Base-by-base conservation (phyloP, 2,888 invertebrate genomes). In the Zaprionus obscuricornis region DNA sequence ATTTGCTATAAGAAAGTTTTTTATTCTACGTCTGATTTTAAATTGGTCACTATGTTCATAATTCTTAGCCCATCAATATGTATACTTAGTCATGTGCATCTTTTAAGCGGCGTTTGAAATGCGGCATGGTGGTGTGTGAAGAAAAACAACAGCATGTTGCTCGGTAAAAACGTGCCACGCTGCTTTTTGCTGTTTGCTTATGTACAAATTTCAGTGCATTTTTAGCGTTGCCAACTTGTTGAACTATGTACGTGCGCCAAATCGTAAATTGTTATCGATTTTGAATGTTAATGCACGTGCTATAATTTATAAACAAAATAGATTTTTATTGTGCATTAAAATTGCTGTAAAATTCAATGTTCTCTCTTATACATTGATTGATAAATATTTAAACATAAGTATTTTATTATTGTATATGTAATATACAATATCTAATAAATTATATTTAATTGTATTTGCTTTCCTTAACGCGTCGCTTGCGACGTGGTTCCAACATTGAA, bases 81-180 rank as follows among this genome's bases (percentile, higher is more conserved):
- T n/a, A 5, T 16, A 31, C 7, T 51, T 7, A 22, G 22, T 7
- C 2, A 13, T 14, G 6, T 18, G 1, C n/a, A n/a, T n/a, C n/a
- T n/a, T 16, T 10, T n/a, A 34, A 18, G 42, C 63, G 42, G 51
- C 49, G 14, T 54, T 26, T 5, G 4, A 1, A 10, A 47, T 33
- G 33, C 58, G 47, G 70, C 74, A 46, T 22, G 13, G 34, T 27
- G 31, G 34, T 34, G 31, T 5, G n/a, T n/a, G n/a, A n/a, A 40
- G 7, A 18, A 31, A 34, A 62, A 52, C 57, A 82, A 67, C 58
- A 74, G 74, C 72, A 78, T 71, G 68, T 74, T 81, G 78, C 69
- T 72, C 42, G 36, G 37, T 43, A 6, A 51, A 59, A 68, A 81
- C 70, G 78, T 83, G 77, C 69, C 83, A 83, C 83, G 79, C 75